Base-by-base conservation (phyloP, 2,113 vertebrate species). In the Xyliphius kryptos region DNA sequence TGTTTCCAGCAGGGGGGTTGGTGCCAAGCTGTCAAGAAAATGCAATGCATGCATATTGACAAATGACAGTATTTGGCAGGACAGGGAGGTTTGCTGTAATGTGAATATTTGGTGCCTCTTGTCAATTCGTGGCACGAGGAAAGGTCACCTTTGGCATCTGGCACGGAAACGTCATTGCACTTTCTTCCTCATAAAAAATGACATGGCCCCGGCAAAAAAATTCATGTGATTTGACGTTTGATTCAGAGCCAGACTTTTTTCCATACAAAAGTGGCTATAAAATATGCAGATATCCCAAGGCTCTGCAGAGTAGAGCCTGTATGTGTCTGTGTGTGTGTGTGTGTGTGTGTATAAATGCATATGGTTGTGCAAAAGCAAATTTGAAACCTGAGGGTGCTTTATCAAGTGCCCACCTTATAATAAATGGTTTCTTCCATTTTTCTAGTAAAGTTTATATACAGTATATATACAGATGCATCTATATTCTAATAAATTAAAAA, bases 241-340 rank as follows among this genome's bases (percentile, higher is more conserved):
- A 67, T 51, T 69, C 68, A 49, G 66, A 60, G 67, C 48, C 79
- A 78, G 74, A n/a, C n/a, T 69, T 49, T 79, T 69, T 66, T 68
- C 77, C 80, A 57, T 61, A 77, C 74, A 81, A 81, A 80, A 80
- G 76, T 58, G 56, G 73, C 83, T 79, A 86, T 85, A 76, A 86
- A 86, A 85, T 84, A 87, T 86, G 79, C 77, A 86, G 75, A 65
- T 51, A 74, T 66, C 79, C 56, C 75, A 15, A 47, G 14, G 77
- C 73, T 76, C 71, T 70, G 60, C 56, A 73, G 77, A 85, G 81
- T 78, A 72, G 70, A n/a, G n/a, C n/a, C n/a, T 58, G 68, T 32
- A 63, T 74, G 46, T 69, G 72, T n/a, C n/a, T n/a, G n/a, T n/a
- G n/a, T n/a, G n/a, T n/a, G n/a, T n/a, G n/a, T n/a, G n/a, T n/a